Evolutionary conservation across 2,113 vertebrate species (phyloP).

Genomic region (Heterotilapia buettikoferi): DNA sequence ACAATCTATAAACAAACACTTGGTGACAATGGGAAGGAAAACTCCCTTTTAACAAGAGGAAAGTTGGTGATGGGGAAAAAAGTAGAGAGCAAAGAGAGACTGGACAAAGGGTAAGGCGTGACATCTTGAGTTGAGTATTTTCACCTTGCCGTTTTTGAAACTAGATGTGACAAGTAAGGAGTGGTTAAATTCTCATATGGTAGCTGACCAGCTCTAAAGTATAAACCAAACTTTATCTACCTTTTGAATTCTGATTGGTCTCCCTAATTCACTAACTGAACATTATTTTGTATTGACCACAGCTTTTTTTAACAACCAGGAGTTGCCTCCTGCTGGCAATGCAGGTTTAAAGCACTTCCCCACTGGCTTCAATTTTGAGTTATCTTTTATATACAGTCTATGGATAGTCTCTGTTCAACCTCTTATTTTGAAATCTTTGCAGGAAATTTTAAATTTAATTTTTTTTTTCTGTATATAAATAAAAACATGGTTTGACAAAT

Average conservation of each 20-base stretch:
- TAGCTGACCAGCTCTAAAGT: background rate
- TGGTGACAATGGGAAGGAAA: background rate
- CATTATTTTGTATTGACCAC: background rate
- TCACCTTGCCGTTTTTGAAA: background rate
- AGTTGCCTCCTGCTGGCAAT: background rate
- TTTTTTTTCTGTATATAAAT: background rate
- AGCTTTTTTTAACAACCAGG: background rate
- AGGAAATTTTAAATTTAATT: background rate
- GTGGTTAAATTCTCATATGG: background rate
- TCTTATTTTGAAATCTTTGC: background rate
- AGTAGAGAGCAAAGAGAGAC: background rate
- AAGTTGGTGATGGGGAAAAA: background rate
- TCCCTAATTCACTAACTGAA: background rate
- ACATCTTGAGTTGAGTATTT: background rate
- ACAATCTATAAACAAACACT: background rate
- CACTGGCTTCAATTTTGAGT: background rate
- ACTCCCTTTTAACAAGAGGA: background rate
- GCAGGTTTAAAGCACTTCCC: background rate
- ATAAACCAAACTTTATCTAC: background rate
- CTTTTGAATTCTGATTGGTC: background rate
- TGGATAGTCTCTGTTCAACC: background rate
- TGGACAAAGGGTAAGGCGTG: background rate
- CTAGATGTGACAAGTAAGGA: background rate
- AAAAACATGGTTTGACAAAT: background rate
- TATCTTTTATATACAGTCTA: background rate